Percentiles rank a stretch among this genome's conserved stretches.
These are phyloP conservation scores for Petrocephalus sullivani DNA, from an alignment of 2,797 vertebrate species.

Conservation along the genomic window DNA sequence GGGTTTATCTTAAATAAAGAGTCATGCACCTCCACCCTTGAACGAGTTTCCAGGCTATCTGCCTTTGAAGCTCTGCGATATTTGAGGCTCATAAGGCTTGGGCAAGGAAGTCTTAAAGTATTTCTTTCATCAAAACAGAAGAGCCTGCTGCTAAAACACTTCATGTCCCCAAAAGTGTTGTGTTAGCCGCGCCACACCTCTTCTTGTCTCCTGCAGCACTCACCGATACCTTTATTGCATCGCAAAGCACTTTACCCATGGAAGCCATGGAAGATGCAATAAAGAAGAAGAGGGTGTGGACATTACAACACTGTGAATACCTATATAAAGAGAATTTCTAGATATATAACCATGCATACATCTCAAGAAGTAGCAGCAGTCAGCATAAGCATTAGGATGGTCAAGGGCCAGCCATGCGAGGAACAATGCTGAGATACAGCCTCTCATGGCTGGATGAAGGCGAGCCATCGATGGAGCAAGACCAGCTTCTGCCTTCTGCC, in stretches of 20 bases:
- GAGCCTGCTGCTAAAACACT: neutral
- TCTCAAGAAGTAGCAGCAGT: neutral
- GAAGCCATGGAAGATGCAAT: neutral
- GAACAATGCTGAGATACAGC: neutral
- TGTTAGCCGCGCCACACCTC: neutral
- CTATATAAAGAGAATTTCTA: neutral
- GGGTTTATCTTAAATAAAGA: neutral
- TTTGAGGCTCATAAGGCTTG: neutral
- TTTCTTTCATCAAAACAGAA: neutral
- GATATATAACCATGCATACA: neutral
- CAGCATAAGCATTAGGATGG: neutral
- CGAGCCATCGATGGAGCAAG: slow-evolving; percentile 13
- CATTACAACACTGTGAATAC: neutral
- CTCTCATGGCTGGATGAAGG: neutral
- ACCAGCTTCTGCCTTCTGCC: neutral
- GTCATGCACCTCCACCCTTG: slow-evolving; percentile 7
- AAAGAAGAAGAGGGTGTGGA: slow-evolving; percentile 4
- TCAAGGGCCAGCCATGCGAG: slow-evolving; percentile 7
- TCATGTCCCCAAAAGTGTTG: neutral
- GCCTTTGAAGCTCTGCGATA: neutral
- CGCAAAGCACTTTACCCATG: neutral
- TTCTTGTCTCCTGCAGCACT: neutral
- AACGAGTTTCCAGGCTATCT: neutral
- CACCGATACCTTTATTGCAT: neutral
- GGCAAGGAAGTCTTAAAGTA: neutral